Evolutionary conservation across 2,113 vertebrate species (phyloP).

Genomic region (Pseudorectes ferrugineus): DNA sequence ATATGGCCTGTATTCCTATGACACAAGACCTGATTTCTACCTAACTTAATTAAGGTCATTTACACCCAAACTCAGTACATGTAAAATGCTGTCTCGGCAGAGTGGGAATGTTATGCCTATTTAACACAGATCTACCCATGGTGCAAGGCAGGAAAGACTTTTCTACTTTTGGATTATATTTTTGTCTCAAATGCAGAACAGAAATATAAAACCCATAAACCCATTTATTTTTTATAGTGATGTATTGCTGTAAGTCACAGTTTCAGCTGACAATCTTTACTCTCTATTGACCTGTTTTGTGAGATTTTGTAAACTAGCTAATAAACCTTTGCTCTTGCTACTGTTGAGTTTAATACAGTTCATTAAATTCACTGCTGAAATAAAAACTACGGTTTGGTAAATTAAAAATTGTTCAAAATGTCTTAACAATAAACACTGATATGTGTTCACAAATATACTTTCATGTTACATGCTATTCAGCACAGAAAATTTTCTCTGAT

Average conservation of each 20-base stretch:
- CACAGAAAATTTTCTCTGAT: background rate
- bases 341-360: background rate
- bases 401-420: constrained; percentile 20
- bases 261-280: constrained; percentile 21
- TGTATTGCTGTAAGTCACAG: constrained; percentile 27
- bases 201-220: constrained; percentile 34
- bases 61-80: background rate
- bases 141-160: background rate
- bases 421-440: background rate
- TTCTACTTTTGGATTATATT: constrained; percentile 21
- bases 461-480: background rate
- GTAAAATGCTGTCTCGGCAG: background rate
- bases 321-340: constrained; percentile 24
- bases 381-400: background rate
- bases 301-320: constrained; percentile 45
- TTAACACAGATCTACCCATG: background rate
- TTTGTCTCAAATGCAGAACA: constrained; percentile 39
- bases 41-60: background rate
- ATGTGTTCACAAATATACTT: background rate
- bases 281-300: constrained; percentile 45
- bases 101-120: background rate
- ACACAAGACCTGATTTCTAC: background rate
- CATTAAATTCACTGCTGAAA: background rate
- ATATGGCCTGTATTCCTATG: background rate
- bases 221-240: constrained; percentile 42